phyloP scores from a whole-genome alignment of 2,113 vertebrate genomes.

The cattle (Bos taurus) region ARS-UCD2.0 NC_037336.1:25346501-25347000 shows the following conservation, averaged over 20 bases:
- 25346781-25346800: neutral
- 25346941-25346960: no score
- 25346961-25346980: no score
- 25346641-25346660: neutral
- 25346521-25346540: neutral
- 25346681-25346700: neutral
- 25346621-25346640: neutral
- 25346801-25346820: neutral
- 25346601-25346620: neutral
- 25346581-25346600: neutral
- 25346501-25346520: neutral
- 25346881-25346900: neutral
- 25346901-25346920: no score
- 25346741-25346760: neutral
- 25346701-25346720: neutral
- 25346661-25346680: neutral
- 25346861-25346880: neutral
- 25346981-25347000: accelerated
- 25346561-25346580: neutral
- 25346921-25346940: no score
- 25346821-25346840: neutral
- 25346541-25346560: neutral
- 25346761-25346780: neutral
- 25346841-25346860: neutral
- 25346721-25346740: neutral